Conservation (phyloP, 2,888 invertebrate species). For the Patella pellucida region DNA sequence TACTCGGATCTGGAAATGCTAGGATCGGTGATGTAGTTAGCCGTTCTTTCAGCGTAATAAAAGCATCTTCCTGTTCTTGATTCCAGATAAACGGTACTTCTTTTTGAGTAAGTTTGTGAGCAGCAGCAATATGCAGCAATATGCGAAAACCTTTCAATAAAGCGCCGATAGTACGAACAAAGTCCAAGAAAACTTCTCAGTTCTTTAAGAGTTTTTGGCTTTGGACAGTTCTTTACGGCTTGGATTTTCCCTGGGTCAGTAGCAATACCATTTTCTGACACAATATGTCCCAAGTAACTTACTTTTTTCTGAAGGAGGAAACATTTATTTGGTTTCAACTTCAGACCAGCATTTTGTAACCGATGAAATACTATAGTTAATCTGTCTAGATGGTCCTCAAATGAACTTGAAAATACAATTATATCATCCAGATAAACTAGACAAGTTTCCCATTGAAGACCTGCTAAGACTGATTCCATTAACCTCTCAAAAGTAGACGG, state of each 20-base stretch:
- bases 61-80: background rate
- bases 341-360: background rate
- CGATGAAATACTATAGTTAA: background rate
- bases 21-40: no score
- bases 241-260: background rate
- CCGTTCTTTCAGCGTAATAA: background rate
- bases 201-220: background rate
- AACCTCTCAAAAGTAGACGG: conserved; percentile 13
- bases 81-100: background rate
- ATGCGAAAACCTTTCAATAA: conserved; percentile 4
- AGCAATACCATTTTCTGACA: background rate
- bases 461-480: conserved; percentile 15
- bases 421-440: conserved; percentile 6
- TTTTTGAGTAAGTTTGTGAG: background rate
- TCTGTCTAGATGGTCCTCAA: background rate
- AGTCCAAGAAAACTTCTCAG: conserved; percentile 8
- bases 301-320: background rate
- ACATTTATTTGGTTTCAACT: conserved; percentile 1
- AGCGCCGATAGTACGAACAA: background rate
- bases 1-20: background rate
- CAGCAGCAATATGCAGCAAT: background rate
- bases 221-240: background rate
- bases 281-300: background rate
- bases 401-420: background rate
- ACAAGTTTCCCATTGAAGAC: background rate